phyloP scores from a whole-genome alignment of 2,113 vertebrate genomes.

The Sminthopsis crassicaudata region DNA sequence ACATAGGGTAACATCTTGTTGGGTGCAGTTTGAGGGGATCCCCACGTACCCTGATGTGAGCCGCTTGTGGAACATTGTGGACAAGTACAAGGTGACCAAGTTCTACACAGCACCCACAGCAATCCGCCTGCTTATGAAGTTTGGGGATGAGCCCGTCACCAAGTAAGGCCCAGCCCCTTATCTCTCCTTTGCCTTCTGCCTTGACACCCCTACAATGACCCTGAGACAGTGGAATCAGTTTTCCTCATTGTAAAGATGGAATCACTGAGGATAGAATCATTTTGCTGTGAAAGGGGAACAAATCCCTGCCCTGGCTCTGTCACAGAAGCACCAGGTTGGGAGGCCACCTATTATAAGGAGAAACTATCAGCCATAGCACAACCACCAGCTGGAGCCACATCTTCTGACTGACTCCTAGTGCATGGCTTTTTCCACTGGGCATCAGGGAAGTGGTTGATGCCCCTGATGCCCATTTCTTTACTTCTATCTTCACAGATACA shows the following conservation, averaged over 20 bases:
- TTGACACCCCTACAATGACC: neutral
- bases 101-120: slow-evolving; percentile 99
- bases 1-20: slow-evolving; percentile 59
- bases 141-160: slow-evolving; percentile 92
- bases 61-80: slow-evolving; percentile 94
- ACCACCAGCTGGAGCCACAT: neutral
- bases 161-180: slow-evolving; percentile 85
- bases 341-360: neutral
- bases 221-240: neutral
- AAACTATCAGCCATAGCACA: neutral
- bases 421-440: neutral
- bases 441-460: neutral
- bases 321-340: neutral
- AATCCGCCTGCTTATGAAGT: slow-evolving; percentile 97
- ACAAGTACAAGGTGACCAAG: slow-evolving; percentile 96
- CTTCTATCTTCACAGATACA: slow-evolving; percentile 85
- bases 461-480: slow-evolving; percentile 44
- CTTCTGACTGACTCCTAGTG: neutral
- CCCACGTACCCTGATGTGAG: slow-evolving; percentile 94
- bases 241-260: neutral
- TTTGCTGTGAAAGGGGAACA: neutral
- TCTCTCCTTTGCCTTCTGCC: neutral
- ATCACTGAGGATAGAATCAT: neutral
- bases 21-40: slow-evolving; percentile 95
- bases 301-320: neutral